Conservation (phyloP, 2,113 vertebrate genomes). For the Gymnobelideus leadbeateri region DNA sequence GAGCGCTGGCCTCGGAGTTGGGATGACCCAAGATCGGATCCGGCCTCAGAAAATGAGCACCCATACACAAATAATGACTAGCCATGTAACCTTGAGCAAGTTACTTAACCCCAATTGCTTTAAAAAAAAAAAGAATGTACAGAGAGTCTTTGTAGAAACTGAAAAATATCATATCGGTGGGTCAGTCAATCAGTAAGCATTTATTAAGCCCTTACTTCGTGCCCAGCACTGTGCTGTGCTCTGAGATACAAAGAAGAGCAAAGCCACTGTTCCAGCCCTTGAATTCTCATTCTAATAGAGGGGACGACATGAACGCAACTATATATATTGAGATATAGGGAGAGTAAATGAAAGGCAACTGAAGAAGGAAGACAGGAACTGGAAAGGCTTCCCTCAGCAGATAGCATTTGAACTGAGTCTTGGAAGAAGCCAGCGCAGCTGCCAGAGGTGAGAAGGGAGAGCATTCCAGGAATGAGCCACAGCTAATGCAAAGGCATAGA, state of each 20-base stretch:
- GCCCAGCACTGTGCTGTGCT: not conserved
- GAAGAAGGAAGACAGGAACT: not conserved
- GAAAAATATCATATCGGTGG: not conserved
- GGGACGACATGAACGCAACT: not conserved
- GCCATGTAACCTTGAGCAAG: too few species aligned
- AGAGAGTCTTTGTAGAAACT: not conserved
- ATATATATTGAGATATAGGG: not conserved
- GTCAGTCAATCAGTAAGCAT: too few species aligned
- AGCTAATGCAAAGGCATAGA: too few species aligned
- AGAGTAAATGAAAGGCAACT: too few species aligned
- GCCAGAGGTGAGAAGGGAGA: too few species aligned
- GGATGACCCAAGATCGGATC: too few species aligned
- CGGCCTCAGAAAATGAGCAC: too few species aligned
- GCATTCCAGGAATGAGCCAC: not conserved
- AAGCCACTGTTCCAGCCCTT: not conserved
- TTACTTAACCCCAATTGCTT: too few species aligned
- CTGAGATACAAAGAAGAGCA: not conserved
- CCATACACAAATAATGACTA: too few species aligned
- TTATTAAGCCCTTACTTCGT: not conserved
- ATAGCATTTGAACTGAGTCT: not conserved
- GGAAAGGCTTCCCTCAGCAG: not conserved
- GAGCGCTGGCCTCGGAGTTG: too few species aligned
- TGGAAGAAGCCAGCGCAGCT: not conserved
- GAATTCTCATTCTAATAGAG: not conserved
- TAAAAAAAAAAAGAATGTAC: too few species aligned